Evolutionary conservation across 2,888 invertebrate genomes (phyloP).

Genomic region (Creontiades dilutus): DNA sequence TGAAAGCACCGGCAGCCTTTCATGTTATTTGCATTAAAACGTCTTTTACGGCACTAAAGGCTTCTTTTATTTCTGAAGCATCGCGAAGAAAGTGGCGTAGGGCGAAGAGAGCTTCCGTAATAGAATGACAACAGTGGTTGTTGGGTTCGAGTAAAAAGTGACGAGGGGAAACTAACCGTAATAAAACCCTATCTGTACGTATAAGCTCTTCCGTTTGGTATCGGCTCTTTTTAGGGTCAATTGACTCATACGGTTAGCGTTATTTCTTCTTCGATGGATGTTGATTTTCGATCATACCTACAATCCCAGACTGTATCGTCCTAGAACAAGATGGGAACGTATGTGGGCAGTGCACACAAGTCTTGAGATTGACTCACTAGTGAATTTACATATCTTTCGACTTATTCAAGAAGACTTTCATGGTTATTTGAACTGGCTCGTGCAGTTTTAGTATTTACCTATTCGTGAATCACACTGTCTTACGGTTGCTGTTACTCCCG

Average conservation of each 20-base stretch:
- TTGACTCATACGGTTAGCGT: conserved; percentile 26
- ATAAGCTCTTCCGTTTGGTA: conserved; percentile 1
- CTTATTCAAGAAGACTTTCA: no score
- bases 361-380: no score
- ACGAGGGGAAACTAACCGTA: conserved; percentile 19
- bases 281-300: no score
- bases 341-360: no score
- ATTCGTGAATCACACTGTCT: no score
- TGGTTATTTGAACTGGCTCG: no score
- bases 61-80: background rate
- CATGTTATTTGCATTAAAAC: conserved; percentile 45
- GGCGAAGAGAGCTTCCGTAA: conserved; percentile 37
- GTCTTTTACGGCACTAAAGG: background rate
- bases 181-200: conserved; percentile 34
- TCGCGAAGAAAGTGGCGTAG: background rate
- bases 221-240: conserved; percentile 46
- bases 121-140: conserved; percentile 41
- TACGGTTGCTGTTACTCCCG: no score
- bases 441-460: no score
- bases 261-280: background rate
- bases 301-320: no score
- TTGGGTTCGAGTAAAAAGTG: background rate
- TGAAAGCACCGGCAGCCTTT: background rate
- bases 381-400: no score
- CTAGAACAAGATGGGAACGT: no score